These are phyloP conservation scores for Marmota flaviventris DNA, from an alignment of 2,113 vertebrate species.

Conservation along the genomic window DNA sequence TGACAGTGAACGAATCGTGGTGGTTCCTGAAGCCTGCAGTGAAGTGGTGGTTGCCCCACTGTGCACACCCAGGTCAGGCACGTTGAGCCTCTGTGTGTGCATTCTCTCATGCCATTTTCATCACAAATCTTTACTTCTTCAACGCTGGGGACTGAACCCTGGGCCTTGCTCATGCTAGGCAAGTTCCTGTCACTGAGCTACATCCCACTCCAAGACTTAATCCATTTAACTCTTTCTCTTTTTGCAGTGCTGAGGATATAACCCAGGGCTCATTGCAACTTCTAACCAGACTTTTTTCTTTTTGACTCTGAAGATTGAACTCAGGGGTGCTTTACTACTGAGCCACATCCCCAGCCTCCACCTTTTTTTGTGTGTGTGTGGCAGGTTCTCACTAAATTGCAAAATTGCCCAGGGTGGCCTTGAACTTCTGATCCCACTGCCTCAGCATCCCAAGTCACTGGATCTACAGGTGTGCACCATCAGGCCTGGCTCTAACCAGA, in stretches of 20 bases:
- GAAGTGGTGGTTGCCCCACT: not conserved
- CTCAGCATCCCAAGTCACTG: too few species aligned
- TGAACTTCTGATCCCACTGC: too few species aligned
- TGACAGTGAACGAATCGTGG: not conserved
- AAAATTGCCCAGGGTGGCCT: too few species aligned
- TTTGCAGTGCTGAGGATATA: not conserved
- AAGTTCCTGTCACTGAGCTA: too few species aligned
- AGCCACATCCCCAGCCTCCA: not conserved
- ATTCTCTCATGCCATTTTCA: not conserved
- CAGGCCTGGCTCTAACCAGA: not conserved
- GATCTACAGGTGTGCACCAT: too few species aligned
- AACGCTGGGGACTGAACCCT: not conserved
- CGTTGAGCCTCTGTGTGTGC: not conserved
- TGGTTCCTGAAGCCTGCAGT: too few species aligned
- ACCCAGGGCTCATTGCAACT: not conserved
- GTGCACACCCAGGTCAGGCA: fast-evolving
- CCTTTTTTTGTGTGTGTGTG: too few species aligned
- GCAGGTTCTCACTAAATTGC: too few species aligned
- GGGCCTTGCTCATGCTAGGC: too few species aligned
- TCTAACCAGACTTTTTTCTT: too few species aligned
- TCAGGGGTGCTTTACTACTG: not conserved
- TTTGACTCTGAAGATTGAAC: too few species aligned
- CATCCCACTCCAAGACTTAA: too few species aligned
- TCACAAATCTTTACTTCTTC: not conserved
- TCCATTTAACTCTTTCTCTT: not conserved